phyloP scores from a whole-genome alignment of 1,140 invertebrate genomes.

The Meloidogyne floridensis region DNA sequence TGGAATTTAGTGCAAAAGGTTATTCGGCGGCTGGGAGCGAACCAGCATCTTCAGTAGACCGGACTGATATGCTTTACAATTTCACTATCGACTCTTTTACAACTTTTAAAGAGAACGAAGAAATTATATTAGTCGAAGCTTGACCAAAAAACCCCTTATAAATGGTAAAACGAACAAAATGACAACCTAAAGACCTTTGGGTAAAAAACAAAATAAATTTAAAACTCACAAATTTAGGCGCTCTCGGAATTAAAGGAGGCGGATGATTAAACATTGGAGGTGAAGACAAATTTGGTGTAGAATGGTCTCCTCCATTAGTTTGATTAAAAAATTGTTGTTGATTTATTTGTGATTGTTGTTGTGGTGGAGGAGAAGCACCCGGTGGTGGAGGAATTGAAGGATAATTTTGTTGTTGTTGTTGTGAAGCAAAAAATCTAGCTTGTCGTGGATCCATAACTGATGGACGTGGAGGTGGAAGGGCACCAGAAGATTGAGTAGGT shows the following conservation, averaged over 20 bases:
- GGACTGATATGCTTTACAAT: too few relatives aligned
- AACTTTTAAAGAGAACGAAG: too few relatives aligned
- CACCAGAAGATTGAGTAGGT: not conserved
- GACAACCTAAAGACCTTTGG: too few relatives aligned
- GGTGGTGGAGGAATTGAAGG: constrained; percentile 29
- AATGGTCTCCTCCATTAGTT: not conserved
- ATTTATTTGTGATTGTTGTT: not conserved
- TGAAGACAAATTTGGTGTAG: constrained; percentile 8
- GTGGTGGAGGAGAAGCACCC: constrained; percentile 27
- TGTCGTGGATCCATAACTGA: constrained; percentile 29
- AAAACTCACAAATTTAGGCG: constrained; percentile 1
- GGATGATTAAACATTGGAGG: constrained; percentile 35
- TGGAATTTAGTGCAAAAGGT: too few relatives aligned
- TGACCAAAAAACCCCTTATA: too few relatives aligned
- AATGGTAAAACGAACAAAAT: too few relatives aligned
- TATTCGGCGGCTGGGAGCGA: too few relatives aligned
- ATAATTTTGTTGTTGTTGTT: constrained; percentile 21
- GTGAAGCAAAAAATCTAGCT: constrained; percentile 21
- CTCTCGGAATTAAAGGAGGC: constrained; percentile 24
- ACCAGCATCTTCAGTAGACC: too few relatives aligned
- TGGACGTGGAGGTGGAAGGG: not conserved
- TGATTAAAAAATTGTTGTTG: not conserved
- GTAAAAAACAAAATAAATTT: not conserved
- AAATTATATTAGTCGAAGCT: too few relatives aligned
- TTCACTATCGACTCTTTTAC: too few relatives aligned